phyloP scores from a whole-genome alignment of 1,140 invertebrate species.

The Heliconius himera region DNA sequence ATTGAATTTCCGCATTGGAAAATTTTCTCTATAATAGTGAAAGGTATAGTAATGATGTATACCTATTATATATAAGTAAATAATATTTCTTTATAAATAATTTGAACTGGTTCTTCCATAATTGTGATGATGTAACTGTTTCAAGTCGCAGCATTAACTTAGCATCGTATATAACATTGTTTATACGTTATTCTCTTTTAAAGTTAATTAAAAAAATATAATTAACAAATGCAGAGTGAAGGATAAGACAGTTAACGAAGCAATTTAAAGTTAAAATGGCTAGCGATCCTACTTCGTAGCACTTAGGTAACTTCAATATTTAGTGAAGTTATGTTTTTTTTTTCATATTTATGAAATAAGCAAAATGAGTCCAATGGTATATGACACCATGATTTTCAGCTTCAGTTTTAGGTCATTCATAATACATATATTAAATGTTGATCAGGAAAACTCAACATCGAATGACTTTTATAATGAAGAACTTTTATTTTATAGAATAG shows the following conservation, averaged over 20 bases:
- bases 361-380: neutral
- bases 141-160: neutral
- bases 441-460: too few species aligned
- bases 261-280: slow-evolving; percentile 28
- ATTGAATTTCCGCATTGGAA: too few species aligned
- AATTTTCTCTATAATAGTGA: too few species aligned
- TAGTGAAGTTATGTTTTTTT: neutral
- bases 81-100: too few species aligned
- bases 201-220: slow-evolving; percentile 32
- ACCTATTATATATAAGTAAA: too few species aligned
- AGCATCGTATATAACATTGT: neutral
- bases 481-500: too few species aligned
- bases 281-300: slow-evolving; percentile 1
- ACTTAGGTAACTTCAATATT: neutral
- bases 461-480: too few species aligned
- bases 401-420: too few species aligned
- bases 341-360: neutral
- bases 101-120: too few species aligned
- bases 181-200: neutral
- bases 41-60: too few species aligned
- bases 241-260: slow-evolving; percentile 21
- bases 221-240: slow-evolving; percentile 15
- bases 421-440: too few species aligned
- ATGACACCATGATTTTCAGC: neutral
- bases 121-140: neutral